phyloP scores from a whole-genome alignment of 2,113 vertebrate species.

The Aphyosemion australe region DNA sequence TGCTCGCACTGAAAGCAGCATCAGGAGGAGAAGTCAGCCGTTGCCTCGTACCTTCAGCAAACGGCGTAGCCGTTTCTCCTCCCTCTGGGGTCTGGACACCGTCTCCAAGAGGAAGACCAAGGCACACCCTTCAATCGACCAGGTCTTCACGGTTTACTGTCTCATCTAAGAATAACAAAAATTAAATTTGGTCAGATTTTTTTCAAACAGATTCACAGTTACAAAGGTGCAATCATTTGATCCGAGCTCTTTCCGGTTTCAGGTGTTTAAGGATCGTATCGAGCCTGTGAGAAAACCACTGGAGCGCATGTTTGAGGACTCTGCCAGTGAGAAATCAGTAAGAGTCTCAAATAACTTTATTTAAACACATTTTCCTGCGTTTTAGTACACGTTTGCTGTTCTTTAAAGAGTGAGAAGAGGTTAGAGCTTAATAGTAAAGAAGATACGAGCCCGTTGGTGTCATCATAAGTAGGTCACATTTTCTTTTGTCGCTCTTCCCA shows the following conservation, averaged over 20 bases:
- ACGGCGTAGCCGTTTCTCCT: conserved; percentile 93
- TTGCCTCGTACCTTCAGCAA: conserved; percentile 92
- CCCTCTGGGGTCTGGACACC: conserved; percentile 96
- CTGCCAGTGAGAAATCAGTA: conserved; percentile 89
- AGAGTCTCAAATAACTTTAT: conserved; percentile 41
- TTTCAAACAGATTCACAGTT: no score
- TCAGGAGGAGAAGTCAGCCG: conserved; percentile 87
- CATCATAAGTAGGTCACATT: neutral
- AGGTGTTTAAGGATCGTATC: conserved; percentile 91
- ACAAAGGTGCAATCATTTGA: no score
- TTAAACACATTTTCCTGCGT: no score
- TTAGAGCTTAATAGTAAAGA: no score
- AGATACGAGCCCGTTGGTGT: neutral
- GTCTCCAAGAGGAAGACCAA: conserved; percentile 91
- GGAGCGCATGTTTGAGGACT: conserved; percentile 89
- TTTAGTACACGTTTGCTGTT: no score
- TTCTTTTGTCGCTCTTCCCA: conserved; percentile 1
- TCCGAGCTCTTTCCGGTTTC: conserved; percentile 27
- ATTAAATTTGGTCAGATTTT: no score
- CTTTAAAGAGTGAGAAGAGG: no score
- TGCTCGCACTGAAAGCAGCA: conserved; percentile 87
- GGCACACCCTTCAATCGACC: conserved; percentile 90
- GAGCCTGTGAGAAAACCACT: conserved; percentile 86
- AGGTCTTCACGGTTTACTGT: conserved; percentile 75
- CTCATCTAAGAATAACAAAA: no score